phyloP scores from a whole-genome alignment of 2,113 vertebrate genomes.

The Chauna torquata region DNA sequence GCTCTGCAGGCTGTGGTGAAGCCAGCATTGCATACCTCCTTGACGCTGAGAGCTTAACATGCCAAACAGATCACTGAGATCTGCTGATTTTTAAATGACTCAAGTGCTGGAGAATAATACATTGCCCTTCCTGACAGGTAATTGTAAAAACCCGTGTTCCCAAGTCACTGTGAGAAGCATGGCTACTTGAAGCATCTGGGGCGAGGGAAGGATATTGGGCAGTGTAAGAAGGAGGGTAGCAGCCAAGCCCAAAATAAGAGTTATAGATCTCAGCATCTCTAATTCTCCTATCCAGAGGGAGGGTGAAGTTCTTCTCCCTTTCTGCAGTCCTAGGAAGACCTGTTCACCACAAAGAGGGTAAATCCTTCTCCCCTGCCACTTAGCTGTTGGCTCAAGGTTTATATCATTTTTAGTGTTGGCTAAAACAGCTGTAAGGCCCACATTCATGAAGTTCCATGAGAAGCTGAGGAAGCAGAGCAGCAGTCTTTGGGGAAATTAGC shows the following conservation, averaged over 20 bases:
- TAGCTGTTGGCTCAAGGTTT: not conserved
- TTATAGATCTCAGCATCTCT: not conserved
- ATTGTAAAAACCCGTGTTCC: slow-evolving; percentile 52
- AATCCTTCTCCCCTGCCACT: not conserved
- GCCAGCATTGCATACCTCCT: not conserved
- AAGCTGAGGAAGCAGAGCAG: not conserved
- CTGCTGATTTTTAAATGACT: slow-evolving; percentile 55
- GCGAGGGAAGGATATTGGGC: not conserved
- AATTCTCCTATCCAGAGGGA: not conserved
- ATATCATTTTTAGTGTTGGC: not conserved
- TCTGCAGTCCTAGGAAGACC: not conserved
- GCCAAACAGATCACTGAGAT: slow-evolving; percentile 39
- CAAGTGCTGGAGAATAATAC: slow-evolving; percentile 19
- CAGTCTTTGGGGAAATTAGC: not conserved
- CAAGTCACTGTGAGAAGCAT: not conserved
- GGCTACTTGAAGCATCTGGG: not conserved
- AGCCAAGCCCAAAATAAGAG: not conserved
- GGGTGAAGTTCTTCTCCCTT: not conserved
- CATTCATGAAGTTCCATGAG: rapidly evolving
- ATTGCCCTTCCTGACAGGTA: slow-evolving; percentile 67
- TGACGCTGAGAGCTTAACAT: slow-evolving; percentile 28
- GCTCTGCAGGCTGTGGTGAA: not conserved
- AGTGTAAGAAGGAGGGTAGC: not conserved
- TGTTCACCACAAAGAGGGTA: not conserved
- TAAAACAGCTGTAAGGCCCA: not conserved